Percentiles rank a stretch among this genome's conserved stretches.
Conservation (phyloP, 2,888 invertebrate genomes). For the Ditylenchus weischeri region DNA sequence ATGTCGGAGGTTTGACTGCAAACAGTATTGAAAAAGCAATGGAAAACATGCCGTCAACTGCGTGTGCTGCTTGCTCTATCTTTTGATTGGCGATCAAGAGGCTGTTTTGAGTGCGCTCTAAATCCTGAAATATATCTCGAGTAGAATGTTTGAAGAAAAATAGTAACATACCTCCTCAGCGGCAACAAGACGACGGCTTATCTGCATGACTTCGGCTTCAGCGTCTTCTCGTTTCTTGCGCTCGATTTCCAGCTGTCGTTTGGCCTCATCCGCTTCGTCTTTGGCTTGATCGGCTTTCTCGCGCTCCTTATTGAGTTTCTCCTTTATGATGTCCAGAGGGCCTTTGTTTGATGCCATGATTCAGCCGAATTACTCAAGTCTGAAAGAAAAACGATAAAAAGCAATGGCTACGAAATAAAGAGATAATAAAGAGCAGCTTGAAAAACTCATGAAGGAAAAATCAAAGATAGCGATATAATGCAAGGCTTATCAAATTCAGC, state of each 20-base stretch:
- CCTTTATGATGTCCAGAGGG: constrained; percentile 28
- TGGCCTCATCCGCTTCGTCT: constrained; percentile 4
- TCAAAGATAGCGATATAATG: no score
- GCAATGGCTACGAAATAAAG: no score
- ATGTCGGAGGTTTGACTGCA: no score
- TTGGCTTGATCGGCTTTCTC: background rate
- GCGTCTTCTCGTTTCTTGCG: constrained; percentile 4
- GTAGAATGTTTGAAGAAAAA: no score
- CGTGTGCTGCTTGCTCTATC: background rate
- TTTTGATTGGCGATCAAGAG: background rate
- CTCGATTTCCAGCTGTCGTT: constrained; percentile 4
- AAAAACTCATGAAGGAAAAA: no score
- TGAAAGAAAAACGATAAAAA: no score
- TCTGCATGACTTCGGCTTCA: background rate
- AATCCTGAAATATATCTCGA: background rate
- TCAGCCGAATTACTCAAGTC: no score
- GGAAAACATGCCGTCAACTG: background rate
- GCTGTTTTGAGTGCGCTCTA: background rate
- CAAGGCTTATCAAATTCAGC: no score
- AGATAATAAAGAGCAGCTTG: no score
- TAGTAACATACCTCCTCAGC: background rate
- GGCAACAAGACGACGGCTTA: background rate
- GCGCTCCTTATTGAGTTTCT: constrained; percentile 10
- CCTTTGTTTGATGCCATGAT: no score
- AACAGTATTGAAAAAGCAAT: no score